Evolutionary conservation across 2,888 invertebrate species (phyloP).

Genomic region (Spisula solida): DNA sequence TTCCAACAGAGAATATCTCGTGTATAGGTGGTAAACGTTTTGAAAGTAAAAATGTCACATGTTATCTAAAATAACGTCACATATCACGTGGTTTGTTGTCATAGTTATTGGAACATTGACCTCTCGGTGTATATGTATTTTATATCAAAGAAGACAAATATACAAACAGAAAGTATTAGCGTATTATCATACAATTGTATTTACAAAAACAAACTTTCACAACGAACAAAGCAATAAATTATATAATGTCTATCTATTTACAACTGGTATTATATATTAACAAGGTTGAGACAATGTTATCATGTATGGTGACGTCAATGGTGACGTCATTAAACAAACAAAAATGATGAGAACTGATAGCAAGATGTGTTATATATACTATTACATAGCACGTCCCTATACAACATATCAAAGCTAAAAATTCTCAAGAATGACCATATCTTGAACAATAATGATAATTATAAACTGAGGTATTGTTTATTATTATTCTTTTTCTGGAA

Average conservation of each 20-base stretch:
- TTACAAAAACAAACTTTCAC: background rate
- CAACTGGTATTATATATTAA: conserved; percentile 5
- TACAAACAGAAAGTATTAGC: background rate
- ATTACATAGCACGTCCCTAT: no score
- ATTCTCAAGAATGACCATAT: no score
- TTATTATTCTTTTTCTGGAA: no score
- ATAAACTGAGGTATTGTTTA: no score
- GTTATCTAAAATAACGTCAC: no score
- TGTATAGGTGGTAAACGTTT: no score
- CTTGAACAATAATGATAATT: no score
- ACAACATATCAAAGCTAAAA: no score
- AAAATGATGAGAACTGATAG: background rate
- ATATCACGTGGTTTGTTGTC: no score
- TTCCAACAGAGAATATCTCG: no score
- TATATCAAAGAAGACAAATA: background rate
- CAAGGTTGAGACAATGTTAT: background rate
- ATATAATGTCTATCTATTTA: conserved; percentile 20
- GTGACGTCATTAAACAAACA: background rate
- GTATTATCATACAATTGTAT: background rate
- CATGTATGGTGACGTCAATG: background rate
- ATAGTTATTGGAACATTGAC: no score
- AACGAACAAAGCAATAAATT: conserved; percentile 9
- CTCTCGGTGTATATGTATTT: background rate
- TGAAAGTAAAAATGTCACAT: no score
- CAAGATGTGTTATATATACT: background rate